Base-by-base conservation (phyloP, 2,113 vertebrate genomes). In the Macaca mulatta region DNA sequence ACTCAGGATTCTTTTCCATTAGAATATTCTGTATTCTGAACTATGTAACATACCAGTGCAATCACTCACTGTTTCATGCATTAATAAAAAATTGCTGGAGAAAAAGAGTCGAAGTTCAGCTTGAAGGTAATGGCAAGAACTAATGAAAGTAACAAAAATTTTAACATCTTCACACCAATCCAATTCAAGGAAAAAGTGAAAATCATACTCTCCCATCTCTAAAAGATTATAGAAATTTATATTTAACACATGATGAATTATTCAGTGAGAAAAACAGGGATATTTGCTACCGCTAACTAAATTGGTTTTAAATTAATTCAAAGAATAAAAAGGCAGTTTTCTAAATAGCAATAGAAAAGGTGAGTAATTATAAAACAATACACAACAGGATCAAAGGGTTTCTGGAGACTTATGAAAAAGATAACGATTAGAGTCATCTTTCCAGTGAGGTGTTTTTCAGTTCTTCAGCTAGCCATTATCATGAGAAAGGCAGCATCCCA, bases 251-350 rank as follows among this genome's bases (percentile, higher is more conserved):
- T 43, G 8, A 72, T 74, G 32, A 93, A 95, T 81, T 74, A 95
- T 40, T 57, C n/a, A 43, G 50, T 43, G 32, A 95, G 20, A 81
- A 95, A 90, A 69, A 30, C 18, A 55, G 6, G 40, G 55, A 40
- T 75, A 79, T 87, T 43, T 93, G 64, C 59, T 78, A 50, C 35
- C 78, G 27, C 84, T 82, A 93, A 89, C 16, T 67, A 82, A 96
- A 91, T 57, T 52, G 23, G 17, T 64, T 96, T 95, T 27, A 94
- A 78, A 95, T 8, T 75, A 89, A 64, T 64, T 64, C 64, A 83
- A 88, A 91, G 43, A 91, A 82, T 64, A 92, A 70, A 84, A 91
- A 40, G 22, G 18, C 14, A 59, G 38, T 85, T 89, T 81, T 69
- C 38, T 77, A 86, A 75, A 80, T 5, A 94, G 38, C 50, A 85